Conservation (phyloP, 2,797 vertebrate species). For the Phoxinus dragarum region DNA sequence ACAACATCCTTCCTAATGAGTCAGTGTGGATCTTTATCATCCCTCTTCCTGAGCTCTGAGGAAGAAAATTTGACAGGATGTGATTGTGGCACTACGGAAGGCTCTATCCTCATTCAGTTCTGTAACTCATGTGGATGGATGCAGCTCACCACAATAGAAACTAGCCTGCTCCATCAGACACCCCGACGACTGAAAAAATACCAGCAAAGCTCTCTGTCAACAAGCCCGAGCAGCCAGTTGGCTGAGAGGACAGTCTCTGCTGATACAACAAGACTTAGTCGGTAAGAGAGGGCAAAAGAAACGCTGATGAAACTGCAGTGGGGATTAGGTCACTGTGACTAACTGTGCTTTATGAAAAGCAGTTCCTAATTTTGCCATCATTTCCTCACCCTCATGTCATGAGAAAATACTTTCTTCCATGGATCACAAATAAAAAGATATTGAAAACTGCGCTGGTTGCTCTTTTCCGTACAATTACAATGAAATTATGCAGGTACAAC, state of each 20-base stretch:
- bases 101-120: slow-evolving; percentile 67
- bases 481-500: not conserved
- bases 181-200: slow-evolving; percentile 70
- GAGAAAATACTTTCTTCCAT: not conserved
- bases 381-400: not conserved
- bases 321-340: slow-evolving; percentile 49
- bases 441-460: not conserved
- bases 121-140: slow-evolving; percentile 75
- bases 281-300: slow-evolving; percentile 31
- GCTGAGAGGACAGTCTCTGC: slow-evolving; percentile 76
- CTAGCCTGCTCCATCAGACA: slow-evolving; percentile 61
- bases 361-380: not conserved
- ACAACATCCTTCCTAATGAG: slow-evolving; percentile 50
- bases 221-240: slow-evolving; percentile 72
- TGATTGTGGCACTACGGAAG: slow-evolving; percentile 67
- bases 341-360: slow-evolving; percentile 27
- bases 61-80: slow-evolving; percentile 70
- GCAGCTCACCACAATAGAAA: slow-evolving; percentile 70
- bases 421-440: not conserved
- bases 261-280: slow-evolving; percentile 69
- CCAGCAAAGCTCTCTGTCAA: slow-evolving; percentile 76
- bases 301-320: slow-evolving; percentile 58
- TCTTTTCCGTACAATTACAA: not conserved
- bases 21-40: slow-evolving; percentile 75
- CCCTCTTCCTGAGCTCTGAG: slow-evolving; percentile 71